Evolutionary conservation across 2,888 invertebrate species (phyloP), one percentile per base, ranked within the genome.

Genomic region (Cheilosia impressa): DNA sequence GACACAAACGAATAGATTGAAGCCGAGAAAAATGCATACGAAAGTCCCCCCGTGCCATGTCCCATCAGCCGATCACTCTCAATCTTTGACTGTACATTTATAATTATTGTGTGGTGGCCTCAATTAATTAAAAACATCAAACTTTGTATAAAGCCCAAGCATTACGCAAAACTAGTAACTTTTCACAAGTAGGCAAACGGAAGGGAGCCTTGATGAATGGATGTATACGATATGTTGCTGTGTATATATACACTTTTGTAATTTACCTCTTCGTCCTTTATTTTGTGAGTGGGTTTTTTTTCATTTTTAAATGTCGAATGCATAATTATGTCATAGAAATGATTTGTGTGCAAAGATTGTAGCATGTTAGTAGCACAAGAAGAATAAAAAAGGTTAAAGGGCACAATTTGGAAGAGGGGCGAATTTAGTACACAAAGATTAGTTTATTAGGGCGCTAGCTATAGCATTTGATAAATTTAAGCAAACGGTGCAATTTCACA

Each of bases 321-420:
- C 31, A 55, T 41, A 55, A 31, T 43, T 68, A 55, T 55, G 43
- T 55, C 53, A 53, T 43, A 55, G 19, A 17, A 66, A 41, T 43
- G 43, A 24, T 68, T 31, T 55, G 43, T 55, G 55, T 27, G 53
- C 66, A 41, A 53, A 66, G 41, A 43, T 27, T 31, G 27, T 55
- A 53, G 53, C 53, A 27, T 41, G 53, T 41, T 68, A 57, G 43
- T 45, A 57, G 57, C 68, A 34, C 55, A 45, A 57, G 9, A 2
- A 31, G 13, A 38, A 66, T 24, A 53, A 66, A 41, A 22, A 22
- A 22, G 22, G 13, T 19, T 27, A 27, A n/a, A 0, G 34, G 17
- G 10, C 7, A 38, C 4, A 47, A 15, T 15, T 31, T 47, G 6
- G 4, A 47, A 19, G 50, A 5, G 10, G 22, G 24, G 27, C 27